Conservation (phyloP, 2,113 vertebrate genomes). For the human (Homo sapiens) region GRCh38 chr21:41229501-41230000, state of each 20-base stretch:
- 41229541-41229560: too few species aligned
- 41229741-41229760: background rate
- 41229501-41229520: too few species aligned
- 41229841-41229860: rapidly evolving
- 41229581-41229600: background rate
- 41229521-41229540: background rate
- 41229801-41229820: background rate
- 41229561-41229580: too few species aligned
- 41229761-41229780: background rate
- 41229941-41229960: background rate
- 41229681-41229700: background rate
- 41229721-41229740: background rate
- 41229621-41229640: rapidly evolving
- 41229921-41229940: rapidly evolving
- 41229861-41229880: background rate
- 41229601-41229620: rapidly evolving
- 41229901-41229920: background rate
- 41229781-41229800: too few species aligned
- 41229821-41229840: too few species aligned
- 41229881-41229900: background rate
- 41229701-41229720: background rate
- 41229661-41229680: rapidly evolving
- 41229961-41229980: background rate
- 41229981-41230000: background rate
- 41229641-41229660: rapidly evolving